Percentiles rank a stretch among this genome's conserved stretches.
Conservation (phyloP, 2,797 vertebrate species). For the Artibeus lituratus region DNA sequence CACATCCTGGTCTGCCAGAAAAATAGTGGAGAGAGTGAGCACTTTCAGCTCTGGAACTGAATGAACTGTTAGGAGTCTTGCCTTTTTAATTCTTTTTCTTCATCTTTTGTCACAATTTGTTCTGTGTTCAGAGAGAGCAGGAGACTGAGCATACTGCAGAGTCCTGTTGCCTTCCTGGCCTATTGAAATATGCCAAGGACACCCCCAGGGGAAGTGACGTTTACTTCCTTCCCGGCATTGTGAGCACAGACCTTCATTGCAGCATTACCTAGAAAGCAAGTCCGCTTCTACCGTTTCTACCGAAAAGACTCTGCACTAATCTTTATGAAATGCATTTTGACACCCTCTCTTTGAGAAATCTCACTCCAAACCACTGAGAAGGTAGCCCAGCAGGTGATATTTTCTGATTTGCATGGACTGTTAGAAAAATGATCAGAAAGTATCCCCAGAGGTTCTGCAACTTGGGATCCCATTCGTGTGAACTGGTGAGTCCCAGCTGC, state of each 20-base stretch:
- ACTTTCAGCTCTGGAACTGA: neutral
- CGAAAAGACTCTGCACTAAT: slow-evolving; percentile 23
- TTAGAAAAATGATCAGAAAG: slow-evolving; percentile 50
- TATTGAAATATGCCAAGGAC: neutral
- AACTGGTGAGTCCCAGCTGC: neutral
- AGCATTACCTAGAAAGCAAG: neutral
- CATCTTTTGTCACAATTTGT: neutral
- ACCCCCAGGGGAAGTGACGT: slow-evolving; percentile 16
- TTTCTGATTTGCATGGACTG: neutral
- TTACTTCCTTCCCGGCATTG: neutral
- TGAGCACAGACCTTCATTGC: neutral
- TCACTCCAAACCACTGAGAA: slow-evolving; percentile 16
- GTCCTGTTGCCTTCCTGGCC: neutral
- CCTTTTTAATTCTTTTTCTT: neutral
- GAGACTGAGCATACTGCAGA: neutral
- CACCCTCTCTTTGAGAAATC: neutral
- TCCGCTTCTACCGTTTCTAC: slow-evolving; percentile 39
- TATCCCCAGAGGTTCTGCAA: neutral
- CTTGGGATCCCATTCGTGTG: neutral
- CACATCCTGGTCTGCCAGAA: neutral
- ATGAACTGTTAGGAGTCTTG: neutral
- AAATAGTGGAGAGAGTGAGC: neutral
- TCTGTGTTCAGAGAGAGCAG: neutral
- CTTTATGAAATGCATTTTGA: slow-evolving; percentile 6
- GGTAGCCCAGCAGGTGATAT: slow-evolving; percentile 14